phyloP scores from a whole-genome alignment of 2,888 invertebrate genomes.

The Celastrina argiolus region DNA sequence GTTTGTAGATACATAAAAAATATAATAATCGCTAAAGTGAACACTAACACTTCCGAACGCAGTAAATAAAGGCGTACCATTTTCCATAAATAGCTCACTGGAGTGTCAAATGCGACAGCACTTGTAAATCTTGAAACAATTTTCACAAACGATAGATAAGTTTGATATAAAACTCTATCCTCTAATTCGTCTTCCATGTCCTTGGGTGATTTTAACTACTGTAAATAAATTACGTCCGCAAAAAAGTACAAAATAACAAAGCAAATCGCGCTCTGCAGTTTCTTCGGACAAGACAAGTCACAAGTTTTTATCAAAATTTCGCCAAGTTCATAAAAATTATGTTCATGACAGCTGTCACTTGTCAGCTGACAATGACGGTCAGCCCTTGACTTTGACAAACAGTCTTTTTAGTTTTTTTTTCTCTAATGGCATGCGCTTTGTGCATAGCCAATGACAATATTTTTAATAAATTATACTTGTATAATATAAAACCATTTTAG shows the following conservation, averaged over 20 bases:
- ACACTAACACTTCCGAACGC: slow-evolving; percentile 87
- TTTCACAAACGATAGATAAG: slow-evolving; percentile 91
- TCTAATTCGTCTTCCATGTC: slow-evolving; percentile 95
- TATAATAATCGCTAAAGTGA: slow-evolving; percentile 83
- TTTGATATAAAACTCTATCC: slow-evolving; percentile 92
- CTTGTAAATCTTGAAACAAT: slow-evolving; percentile 88
- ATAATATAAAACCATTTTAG: too few relatives aligned
- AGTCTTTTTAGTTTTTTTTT: neutral
- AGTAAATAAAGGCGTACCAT: slow-evolving; percentile 86
- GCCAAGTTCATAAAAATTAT: neutral
- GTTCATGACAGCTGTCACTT: neutral
- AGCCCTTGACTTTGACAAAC: too few relatives aligned
- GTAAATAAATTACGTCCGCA: slow-evolving; percentile 5
- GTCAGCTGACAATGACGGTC: neutral
- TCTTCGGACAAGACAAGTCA: neutral
- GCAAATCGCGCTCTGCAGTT: neutral
- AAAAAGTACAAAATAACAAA: slow-evolving; percentile 1
- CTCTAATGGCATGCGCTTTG: neutral
- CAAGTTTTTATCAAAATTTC: neutral
- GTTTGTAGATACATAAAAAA: slow-evolving; percentile 89
- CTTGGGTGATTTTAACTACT: slow-evolving; percentile 35
- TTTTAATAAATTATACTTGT: too few relatives aligned
- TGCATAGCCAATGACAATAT: too few relatives aligned
- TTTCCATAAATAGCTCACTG: slow-evolving; percentile 87
- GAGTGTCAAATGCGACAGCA: slow-evolving; percentile 87